These are phyloP conservation scores for Drosophila takahashii DNA, from an alignment of 1,140 invertebrate species.

Conservation along the genomic window DNA sequence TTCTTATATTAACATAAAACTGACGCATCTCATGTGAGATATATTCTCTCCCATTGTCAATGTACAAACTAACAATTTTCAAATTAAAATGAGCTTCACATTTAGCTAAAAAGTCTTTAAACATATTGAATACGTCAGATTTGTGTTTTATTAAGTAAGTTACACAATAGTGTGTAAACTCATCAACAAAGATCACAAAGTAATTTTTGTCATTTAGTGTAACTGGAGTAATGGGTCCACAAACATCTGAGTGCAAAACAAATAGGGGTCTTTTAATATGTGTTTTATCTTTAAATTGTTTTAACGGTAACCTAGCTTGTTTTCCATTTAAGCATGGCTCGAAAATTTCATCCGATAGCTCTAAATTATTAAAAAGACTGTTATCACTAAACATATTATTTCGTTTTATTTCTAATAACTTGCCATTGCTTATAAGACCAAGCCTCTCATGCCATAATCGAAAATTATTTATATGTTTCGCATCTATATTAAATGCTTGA, in stretches of 20 bases:
- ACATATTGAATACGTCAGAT: no score
- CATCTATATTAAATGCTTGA: neutral
- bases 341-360: neutral
- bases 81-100: no score
- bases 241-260: neutral
- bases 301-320: constrained; percentile 58
- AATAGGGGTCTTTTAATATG: neutral
- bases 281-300: neutral
- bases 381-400: neutral
- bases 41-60: no score
- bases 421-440: neutral
- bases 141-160: no score
- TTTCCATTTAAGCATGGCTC: constrained; percentile 10
- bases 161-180: no score
- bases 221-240: neutral
- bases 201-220: no score
- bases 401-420: constrained; percentile 2
- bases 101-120: no score
- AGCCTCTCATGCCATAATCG: constrained; percentile 6
- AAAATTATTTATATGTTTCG: constrained; percentile 2
- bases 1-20: no score
- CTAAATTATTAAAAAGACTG: constrained; percentile 2
- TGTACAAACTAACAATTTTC: no score
- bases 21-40: no score
- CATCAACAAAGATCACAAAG: no score